Conservation (phyloP, 2,113 vertebrate genomes). For the Pseudopodoces humilis region DNA sequence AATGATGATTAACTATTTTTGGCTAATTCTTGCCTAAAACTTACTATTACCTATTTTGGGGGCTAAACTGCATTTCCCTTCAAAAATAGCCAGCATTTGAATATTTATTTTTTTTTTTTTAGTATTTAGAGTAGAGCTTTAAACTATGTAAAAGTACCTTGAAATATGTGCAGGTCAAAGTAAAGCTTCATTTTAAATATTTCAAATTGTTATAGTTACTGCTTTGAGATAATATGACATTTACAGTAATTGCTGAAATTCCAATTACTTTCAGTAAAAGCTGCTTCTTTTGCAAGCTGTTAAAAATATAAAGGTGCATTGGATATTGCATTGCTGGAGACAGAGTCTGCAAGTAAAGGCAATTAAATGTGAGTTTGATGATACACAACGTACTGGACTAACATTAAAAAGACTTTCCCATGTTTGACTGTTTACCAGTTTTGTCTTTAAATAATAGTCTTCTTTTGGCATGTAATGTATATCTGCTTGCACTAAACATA, state of each 20-base stretch:
- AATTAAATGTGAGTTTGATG: conserved; percentile 62
- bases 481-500: conserved; percentile 78
- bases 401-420: conserved; percentile 56
- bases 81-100: not conserved
- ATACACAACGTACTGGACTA: conserved; percentile 32
- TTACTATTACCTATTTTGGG: not conserved
- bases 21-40: not conserved
- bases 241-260: conserved; percentile 64
- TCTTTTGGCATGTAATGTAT: conserved; percentile 76
- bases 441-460: conserved; percentile 78
- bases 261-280: conserved; percentile 40
- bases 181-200: conserved; percentile 32
- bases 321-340: not conserved
- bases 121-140: not conserved
- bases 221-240: conserved; percentile 38
- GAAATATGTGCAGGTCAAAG: conserved; percentile 42
- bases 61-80: not conserved
- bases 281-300: conserved; percentile 29
- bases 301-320: conserved; percentile 41
- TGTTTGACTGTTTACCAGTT: conserved; percentile 74
- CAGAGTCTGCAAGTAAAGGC: conserved; percentile 2
- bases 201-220: conserved; percentile 24
- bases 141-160: not conserved
- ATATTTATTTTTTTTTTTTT: not conserved
- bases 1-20: not conserved